Base-by-base conservation (phyloP, 1,140 invertebrate species). In the Neuroterus valhalla region DNA sequence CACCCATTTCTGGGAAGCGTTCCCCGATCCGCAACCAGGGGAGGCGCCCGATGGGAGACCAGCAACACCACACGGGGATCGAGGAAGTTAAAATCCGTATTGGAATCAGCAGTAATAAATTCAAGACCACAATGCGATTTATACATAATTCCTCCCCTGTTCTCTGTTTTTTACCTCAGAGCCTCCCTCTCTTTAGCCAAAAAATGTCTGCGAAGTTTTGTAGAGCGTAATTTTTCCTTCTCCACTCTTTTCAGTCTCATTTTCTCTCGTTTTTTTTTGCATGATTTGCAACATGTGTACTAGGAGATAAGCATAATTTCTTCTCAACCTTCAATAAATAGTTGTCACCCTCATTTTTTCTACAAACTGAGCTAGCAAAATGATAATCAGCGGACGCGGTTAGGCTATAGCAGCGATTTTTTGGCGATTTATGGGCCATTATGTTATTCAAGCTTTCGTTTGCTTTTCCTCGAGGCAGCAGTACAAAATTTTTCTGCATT, bases 401-500 rank as follows among this genome's bases (percentile, higher is more conserved):
- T 5, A 14, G 62, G 21, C 72, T 74, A 42, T 78, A 78, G 55
- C 72, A 78, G 3, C 44, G n/a, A 71, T 76, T 71, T 71, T 71
- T 76, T 38, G 70, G 70, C 19, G 70, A 62, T 45, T 71, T 71
- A 44, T 76, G 68, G 11, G 70, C 26, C 66, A 71, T 76, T 21
- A 76, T 71, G 19, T 68, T 68, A 50, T 76, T 55, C 10, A 76
- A 67, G 10, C 52, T 71, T 55, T 76, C 74, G 43, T 76, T 71
- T 50, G 66, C 72, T 42, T 43, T 72, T 46, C 17, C 70, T 76
- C 45, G 52, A 72, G 68, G 52, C 67, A 23, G 67, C 42, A 15
- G 21, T n/a, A 21, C 11, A 68, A 68, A 68, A 68, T 44, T 68
- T 68, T 2, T n/a, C 31, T 15, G 67, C 23, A 19, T 68, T 68